phyloP scores from a whole-genome alignment of 2,888 invertebrate genomes.

The Himalopsyche kuldschensis region DNA sequence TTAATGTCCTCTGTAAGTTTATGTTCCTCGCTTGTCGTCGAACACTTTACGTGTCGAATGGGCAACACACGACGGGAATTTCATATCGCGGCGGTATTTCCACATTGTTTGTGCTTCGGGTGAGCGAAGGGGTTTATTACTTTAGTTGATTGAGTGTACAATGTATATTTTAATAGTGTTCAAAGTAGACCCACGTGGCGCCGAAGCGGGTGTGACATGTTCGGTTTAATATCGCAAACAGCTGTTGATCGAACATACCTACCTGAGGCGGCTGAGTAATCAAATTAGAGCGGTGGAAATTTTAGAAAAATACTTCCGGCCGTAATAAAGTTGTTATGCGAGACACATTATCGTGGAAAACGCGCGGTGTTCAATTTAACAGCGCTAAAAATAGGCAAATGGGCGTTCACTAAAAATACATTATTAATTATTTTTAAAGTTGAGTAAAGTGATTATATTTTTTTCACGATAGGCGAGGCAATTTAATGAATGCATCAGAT shows the following conservation, averaged over 20 bases:
- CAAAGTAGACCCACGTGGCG: constrained; percentile 27
- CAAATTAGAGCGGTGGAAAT: background rate
- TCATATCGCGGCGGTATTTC: constrained; percentile 13
- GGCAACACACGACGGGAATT: constrained; percentile 18
- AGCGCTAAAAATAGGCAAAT: background rate
- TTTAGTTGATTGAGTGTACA: constrained; percentile 36
- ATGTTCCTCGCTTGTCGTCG: constrained; percentile 14
- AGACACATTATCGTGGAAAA: background rate
- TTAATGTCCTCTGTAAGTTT: constrained; percentile 24
- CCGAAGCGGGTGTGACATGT: constrained; percentile 19
- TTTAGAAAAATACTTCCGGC: background rate
- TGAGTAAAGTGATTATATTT: background rate
- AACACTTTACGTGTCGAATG: constrained; percentile 13
- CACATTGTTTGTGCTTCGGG: background rate
- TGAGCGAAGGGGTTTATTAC: constrained; percentile 23
- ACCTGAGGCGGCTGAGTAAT: constrained; percentile 1
- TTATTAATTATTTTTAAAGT: background rate
- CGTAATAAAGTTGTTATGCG: background rate
- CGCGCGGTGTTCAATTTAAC: background rate
- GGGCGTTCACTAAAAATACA: background rate
- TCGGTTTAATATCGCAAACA: constrained; percentile 1
- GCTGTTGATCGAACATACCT: background rate
- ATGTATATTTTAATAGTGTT: constrained; percentile 31
- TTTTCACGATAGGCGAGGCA: background rate
- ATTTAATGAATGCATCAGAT: background rate